Percentiles rank a stretch among this genome's conserved stretches.
phyloP scores from a whole-genome alignment of 2,888 invertebrate species.

The Margaritifera margaritifera region DNA sequence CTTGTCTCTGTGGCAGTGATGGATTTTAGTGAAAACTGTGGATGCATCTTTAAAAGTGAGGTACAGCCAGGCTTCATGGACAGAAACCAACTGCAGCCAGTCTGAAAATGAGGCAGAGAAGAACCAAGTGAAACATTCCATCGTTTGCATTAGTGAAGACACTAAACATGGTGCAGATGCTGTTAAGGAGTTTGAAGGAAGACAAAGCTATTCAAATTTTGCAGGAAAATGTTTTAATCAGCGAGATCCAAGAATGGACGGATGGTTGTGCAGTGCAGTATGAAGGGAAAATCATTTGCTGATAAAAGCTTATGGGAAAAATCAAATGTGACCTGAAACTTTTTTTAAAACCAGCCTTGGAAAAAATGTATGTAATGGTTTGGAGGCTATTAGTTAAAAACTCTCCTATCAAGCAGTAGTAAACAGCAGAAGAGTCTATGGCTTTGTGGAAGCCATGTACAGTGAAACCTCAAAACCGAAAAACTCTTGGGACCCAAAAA shows the following conservation, averaged over 20 bases:
- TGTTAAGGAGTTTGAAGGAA: constrained; percentile 19
- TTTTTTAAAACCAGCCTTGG: constrained; percentile 34
- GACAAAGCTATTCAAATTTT: constrained; percentile 17
- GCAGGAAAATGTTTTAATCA: constrained; percentile 8
- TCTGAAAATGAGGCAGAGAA: constrained; percentile 10
- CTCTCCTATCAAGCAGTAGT: constrained; percentile 30
- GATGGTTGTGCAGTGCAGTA: constrained; percentile 32
- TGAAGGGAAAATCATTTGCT: constrained; percentile 32
- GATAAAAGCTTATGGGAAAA: constrained; percentile 25
- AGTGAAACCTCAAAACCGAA: too few species aligned
- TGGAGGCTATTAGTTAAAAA: constrained; percentile 34
- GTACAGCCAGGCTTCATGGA: constrained; percentile 29
- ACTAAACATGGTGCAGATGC: constrained; percentile 28
- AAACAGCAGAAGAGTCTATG: constrained; percentile 26
- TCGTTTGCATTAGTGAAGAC: constrained; percentile 29
- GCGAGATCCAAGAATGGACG: constrained; percentile 30
- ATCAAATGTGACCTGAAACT: constrained; percentile 15
- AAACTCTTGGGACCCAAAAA: too few species aligned
- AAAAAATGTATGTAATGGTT: constrained; percentile 41
- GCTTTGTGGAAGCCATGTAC: constrained; percentile 22
- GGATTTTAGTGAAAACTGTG: constrained; percentile 31
- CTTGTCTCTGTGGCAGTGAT: constrained; percentile 17
- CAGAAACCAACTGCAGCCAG: constrained; percentile 22
- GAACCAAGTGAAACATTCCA: constrained; percentile 21
- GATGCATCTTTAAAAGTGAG: constrained; percentile 28